Base-by-base conservation (phyloP, 2,797 vertebrate genomes). In the Notamacropus eugenii region DNA sequence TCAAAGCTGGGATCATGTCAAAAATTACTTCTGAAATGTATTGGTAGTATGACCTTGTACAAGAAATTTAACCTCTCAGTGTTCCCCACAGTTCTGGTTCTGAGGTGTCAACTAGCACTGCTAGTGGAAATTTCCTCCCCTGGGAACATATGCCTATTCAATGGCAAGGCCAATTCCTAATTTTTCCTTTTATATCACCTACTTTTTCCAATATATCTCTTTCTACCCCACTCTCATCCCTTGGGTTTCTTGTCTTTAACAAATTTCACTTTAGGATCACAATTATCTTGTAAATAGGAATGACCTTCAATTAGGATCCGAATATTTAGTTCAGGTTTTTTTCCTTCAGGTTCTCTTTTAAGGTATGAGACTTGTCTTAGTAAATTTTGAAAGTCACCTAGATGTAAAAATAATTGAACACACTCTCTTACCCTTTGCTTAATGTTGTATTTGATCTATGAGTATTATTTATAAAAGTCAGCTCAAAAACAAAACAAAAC, bases 231-330 rank as follows among this genome's bases (percentile, higher is more conserved):
- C 8, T 82, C n/a, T 24, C 9, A 82, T 46, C n/a, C 10, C 40
- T 46, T 82, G 19, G 74, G 12, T 87, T 46, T 87, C 6, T 27
- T 11, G 9, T 27, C 6, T 82, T 12, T 27, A 46, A 46, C 50
- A 87, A 74, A 95, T 98, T 82, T 94, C 94, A 93, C 92, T 91
- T 95, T 57, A 95, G 92, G 93, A 96, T 93, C 96, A 87, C 40
- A 95, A 94, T 97, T 97, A 93, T 90, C 94, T 98, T 92, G 91
- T 97, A 97, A 98, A 96, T 22, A 97, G 90, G 97, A 92, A 97
- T 67, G 67, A 91, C 34, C 95, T 94, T 19, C 58, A 97, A 96
- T 96, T 93, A 5, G 94, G 54, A 95, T 97, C 93, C 97, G 97
- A 34, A 95, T 94, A 87, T 97, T 94, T 95, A 34, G 0, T 90